Base-by-base conservation (phyloP, 2,113 vertebrate genomes). In the Hippocampus zosterae region DNA sequence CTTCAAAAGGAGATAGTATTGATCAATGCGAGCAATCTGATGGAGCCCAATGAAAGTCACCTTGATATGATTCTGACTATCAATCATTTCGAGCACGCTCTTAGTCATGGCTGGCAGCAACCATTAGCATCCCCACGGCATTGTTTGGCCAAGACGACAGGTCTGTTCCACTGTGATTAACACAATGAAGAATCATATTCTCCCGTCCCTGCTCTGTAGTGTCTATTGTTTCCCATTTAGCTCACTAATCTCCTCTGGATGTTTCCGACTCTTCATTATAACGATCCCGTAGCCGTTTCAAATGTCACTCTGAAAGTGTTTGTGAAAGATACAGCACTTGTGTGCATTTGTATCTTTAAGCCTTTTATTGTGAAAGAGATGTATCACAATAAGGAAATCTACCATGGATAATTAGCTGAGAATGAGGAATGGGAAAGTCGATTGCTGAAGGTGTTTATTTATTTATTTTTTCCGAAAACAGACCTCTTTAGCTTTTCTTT, bases 21-120 rank as follows among this genome's bases (percentile, higher is more conserved):
- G 89, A 93, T 92, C 90, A 91, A 85, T 81, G 83, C 67, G 72
- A 87, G 87, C 78, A 90, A 91, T 81, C 87, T 89, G 89, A 88
- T 85, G 84, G 83, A 88, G 84, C 68, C 72, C 87, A 86, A 84
- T 84, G 80, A 90, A 91, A 92, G 91, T 93, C 91, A 92, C 92
- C 92, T 93, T 93, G 87, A 90, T 86, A 76, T 89, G 90, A 91
- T 90, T 89, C 90, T 76, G 81, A 72, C 88, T 82, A 92, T 92
- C 90, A 92, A 91, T 92, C 91, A 91, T 74, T 76, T 53, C 68
- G 70, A 82, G 75, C 76, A 50, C 81, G 76, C 86, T 86, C 81
- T 81, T 88, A 81, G 87, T 85, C 88, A 79, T 85, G 85, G 84
- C 69, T 91, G 90, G 91, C 91, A 90, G 85, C 88, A 79, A 46